A percentile compares a stretch with the other conserved stretches of the same genome.
phyloP scores from a whole-genome alignment of 2,113 vertebrate genomes.

The Boulengeromyrus knoepffleri region DNA sequence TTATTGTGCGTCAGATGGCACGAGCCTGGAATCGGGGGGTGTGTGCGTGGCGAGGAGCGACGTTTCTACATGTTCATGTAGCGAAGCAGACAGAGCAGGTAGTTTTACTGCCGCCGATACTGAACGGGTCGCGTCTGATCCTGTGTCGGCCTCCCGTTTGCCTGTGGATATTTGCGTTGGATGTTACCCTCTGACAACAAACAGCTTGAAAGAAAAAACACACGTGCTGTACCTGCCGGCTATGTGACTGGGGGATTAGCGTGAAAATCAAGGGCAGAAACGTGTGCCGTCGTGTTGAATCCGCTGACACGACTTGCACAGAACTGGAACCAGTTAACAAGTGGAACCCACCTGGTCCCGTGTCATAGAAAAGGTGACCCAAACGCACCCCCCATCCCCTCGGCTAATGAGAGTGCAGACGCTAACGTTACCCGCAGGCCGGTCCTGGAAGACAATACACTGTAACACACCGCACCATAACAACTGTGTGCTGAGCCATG shows the following conservation, averaged over 20 bases:
- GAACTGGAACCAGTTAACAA: not conserved
- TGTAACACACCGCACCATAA: not conserved
- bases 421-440: not conserved
- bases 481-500: not conserved
- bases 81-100: not conserved
- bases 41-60: not conserved
- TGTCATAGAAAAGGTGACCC: not conserved
- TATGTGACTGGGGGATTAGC: not conserved
- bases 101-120: not conserved
- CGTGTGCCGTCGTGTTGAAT: not conserved
- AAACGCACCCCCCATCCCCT: not conserved
- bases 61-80: not conserved
- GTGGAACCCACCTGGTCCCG: not conserved
- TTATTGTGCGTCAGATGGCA: not conserved
- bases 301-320: not conserved
- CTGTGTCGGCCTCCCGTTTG: not conserved
- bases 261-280: not conserved
- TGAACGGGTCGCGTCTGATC: not conserved
- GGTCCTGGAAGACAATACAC: not conserved
- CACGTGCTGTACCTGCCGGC: not conserved
- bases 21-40: not conserved
- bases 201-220: not conserved
- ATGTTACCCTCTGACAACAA: not conserved
- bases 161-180: not conserved
- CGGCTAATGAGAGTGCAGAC: not conserved